These are phyloP conservation scores for Mustela lutreola DNA, from an alignment of 2,113 vertebrate genomes.

Conservation along the genomic window DNA sequence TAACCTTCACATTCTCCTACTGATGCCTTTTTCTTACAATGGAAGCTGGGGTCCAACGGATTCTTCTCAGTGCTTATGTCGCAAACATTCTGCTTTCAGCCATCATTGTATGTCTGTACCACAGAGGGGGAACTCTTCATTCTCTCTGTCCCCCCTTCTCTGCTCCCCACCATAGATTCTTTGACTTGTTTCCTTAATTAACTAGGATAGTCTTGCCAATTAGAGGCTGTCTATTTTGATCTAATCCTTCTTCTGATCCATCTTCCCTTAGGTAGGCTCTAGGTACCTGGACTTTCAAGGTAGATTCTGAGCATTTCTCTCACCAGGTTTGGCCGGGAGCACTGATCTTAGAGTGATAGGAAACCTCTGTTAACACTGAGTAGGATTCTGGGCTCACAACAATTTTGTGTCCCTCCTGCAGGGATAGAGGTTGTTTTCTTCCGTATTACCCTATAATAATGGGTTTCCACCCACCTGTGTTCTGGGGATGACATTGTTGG, in stretches of 20 bases:
- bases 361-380: background rate
- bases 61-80: background rate
- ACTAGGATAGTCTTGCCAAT: rapidly evolving
- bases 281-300: background rate
- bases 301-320: background rate
- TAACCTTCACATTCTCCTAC: background rate
- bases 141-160: rapidly evolving
- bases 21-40: background rate
- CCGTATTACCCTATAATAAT: rapidly evolving
- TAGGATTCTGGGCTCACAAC: background rate
- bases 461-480: background rate
- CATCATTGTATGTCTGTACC: too few species aligned
- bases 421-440: background rate
- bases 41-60: background rate
- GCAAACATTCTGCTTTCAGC: background rate
- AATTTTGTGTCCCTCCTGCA: background rate
- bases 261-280: background rate
- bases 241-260: background rate
- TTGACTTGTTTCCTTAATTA: background rate
- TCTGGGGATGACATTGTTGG: rapidly evolving
- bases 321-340: background rate
- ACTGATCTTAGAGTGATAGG: background rate
- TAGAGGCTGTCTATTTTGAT: background rate
- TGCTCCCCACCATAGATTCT: background rate
- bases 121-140: background rate